Base-by-base conservation (phyloP, 1,140 invertebrate species). In the Maniola jurtina region DNA sequence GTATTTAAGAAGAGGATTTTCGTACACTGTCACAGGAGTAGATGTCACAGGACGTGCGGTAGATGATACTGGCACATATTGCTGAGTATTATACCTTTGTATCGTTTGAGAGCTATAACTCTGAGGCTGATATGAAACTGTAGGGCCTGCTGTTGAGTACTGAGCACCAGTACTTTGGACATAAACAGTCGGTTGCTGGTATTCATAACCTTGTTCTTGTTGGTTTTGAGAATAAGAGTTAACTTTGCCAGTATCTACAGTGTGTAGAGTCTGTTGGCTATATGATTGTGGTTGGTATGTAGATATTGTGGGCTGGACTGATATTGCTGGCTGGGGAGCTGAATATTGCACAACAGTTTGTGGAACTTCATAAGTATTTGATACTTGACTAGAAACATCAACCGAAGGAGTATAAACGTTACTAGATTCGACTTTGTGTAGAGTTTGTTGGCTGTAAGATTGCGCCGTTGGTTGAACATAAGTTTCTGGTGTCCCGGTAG, bases 401-500 rank as follows among this genome's bases (percentile, higher is more conserved):
- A 70, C 64, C 15, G 71, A 68, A 15, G 79, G 72, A 54, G 66
- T 64, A 58, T 82, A 79, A 57, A 54, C 62, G 61, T 86, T 77
- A 61, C 67, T 77, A 9, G 72, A 64, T 58, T 82, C 75, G 45
- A 83, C 72, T 70, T 84, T 88, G 63, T 85, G 80, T 58, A 83
- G 75, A 14, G 84, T 83, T 73, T 88, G 80, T 64, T 84, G 80
- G 64, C 78, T 85, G 57, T 78, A 83, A 40, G 79, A 74, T 34
- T 84, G 78, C 47, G 81, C 72, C n/a, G 72, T 72, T 13, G 84
- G 77, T 66, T 82, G 76, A 25, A 66, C 72, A 35, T 79, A 83
- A 11, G 81, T 73, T 11, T 79, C 66, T 57, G 80, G 64, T 38
- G 80, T 70, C 25, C 91, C 90, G 50, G 91, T 92, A n/a, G 91